These are phyloP conservation scores for Tupaia chinensis DNA, from an alignment of 2,113 vertebrate species.

Conservation along the genomic window DNA sequence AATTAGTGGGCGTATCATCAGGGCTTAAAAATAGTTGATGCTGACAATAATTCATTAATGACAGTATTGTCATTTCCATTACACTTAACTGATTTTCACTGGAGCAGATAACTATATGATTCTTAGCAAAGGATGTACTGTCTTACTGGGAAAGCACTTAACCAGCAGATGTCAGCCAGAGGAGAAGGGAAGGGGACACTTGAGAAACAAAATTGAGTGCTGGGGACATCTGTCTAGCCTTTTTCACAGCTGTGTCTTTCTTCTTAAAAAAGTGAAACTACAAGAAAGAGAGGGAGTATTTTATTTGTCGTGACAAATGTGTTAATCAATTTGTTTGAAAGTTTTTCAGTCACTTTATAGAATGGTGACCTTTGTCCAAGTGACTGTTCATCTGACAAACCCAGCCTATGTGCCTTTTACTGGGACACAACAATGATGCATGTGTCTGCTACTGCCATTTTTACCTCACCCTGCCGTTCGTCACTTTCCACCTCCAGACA, in stretches of 20 bases:
- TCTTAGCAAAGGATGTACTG: background rate
- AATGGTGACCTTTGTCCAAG: conserved; percentile 59
- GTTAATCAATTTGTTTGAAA: conserved; percentile 51
- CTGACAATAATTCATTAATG: conserved; percentile 34
- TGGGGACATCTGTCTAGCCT: background rate
- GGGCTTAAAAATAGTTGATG: conserved; percentile 2
- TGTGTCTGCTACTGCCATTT: conserved; percentile 57
- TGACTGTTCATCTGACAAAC: conserved; percentile 46
- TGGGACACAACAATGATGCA: conserved; percentile 39
- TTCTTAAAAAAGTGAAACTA: conserved; percentile 12
- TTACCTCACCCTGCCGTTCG: conserved; percentile 16
- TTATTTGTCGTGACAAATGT: conserved; percentile 51
- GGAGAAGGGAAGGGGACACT: background rate
- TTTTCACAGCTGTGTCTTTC: background rate
- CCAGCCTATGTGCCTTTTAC: background rate
- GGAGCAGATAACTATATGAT: background rate
- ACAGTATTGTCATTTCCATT: background rate
- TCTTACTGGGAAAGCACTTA: conserved; percentile 28
- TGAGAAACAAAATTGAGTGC: background rate
- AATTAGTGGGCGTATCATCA: background rate
- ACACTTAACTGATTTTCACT: conserved; percentile 5
- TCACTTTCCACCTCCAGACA: conserved; percentile 51
- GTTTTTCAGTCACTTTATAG: conserved; percentile 49
- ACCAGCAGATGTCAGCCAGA: background rate
- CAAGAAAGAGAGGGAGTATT: background rate